These are phyloP conservation scores for Anagrus nilaparvatae DNA, from an alignment of 1,140 invertebrate species.

Conservation along the genomic window DNA sequence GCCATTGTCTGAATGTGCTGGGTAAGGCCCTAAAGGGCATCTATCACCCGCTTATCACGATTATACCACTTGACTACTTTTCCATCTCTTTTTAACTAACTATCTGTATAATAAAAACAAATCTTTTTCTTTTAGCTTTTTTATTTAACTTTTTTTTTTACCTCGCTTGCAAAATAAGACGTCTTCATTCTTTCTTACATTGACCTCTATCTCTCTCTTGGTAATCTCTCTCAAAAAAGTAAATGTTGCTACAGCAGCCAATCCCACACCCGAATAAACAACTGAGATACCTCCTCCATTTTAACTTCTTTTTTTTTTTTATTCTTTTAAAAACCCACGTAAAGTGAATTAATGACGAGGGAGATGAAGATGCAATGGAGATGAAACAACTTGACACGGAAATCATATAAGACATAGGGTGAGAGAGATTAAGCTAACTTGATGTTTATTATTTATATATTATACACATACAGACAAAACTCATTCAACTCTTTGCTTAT, in stretches of 20 bases:
- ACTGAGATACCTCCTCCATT: no score
- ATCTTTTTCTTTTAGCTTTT: constrained; percentile 8
- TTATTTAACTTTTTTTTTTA: constrained; percentile 6
- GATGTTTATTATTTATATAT: no score
- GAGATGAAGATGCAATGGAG: background rate
- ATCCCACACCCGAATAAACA: no score
- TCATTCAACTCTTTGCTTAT: no score
- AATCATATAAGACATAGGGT: constrained; percentile 2
- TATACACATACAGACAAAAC: no score
- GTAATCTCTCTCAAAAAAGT: no score
- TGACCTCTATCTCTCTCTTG: constrained; percentile 21
- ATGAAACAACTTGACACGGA: no score
- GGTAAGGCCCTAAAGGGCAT: constrained; percentile 37
- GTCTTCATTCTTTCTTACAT: constrained; percentile 16
- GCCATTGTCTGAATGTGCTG: constrained; percentile 37
- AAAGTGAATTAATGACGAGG: constrained; percentile 28
- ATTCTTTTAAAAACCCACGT: constrained; percentile 18
- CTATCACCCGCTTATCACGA: constrained; percentile 46
- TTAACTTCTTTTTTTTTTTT: constrained; percentile 19
- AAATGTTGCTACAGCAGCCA: background rate
- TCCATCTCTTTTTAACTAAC: constrained; percentile 2
- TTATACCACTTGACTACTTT: constrained; percentile 37
- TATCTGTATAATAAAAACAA: constrained; percentile 7
- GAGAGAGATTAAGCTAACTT: background rate
- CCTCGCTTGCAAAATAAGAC: constrained; percentile 13